These are phyloP conservation scores for Wasmannia auropunctata DNA, from an alignment of 1,140 invertebrate genomes.

Conservation along the genomic window DNA sequence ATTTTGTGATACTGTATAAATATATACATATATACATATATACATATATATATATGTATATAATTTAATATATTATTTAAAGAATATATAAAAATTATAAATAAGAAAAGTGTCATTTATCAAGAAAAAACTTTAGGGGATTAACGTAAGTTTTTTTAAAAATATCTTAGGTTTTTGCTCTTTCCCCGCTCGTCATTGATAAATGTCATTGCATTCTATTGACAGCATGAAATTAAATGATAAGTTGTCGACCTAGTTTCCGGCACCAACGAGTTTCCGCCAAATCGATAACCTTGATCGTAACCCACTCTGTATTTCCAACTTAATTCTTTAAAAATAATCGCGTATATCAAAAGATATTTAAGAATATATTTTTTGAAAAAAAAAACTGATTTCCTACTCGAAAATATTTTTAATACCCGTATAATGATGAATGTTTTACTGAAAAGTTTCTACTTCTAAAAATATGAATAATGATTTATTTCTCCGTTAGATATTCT, in stretches of 20 bases:
- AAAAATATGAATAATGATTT: neutral
- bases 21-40: neutral
- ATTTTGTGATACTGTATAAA: neutral
- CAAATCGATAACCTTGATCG: slow-evolving; percentile 65
- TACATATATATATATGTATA: neutral
- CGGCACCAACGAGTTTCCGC: slow-evolving; percentile 21
- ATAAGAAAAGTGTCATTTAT: neutral
- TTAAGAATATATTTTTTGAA: neutral
- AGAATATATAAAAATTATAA: neutral
- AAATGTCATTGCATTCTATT: slow-evolving; percentile 39
- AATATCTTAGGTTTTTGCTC: neutral
- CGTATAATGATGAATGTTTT: neutral
- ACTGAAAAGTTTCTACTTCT: neutral
- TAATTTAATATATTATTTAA: neutral
- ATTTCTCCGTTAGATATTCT: neutral
- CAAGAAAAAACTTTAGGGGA: neutral
- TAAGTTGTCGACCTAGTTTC: slow-evolving; percentile 55
- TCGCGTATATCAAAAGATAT: neutral
- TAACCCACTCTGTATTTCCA: slow-evolving; percentile 14
- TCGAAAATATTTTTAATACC: neutral
- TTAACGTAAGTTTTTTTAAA: neutral
- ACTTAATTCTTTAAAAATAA: neutral
- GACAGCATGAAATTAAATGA: slow-evolving; percentile 47
- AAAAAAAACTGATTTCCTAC: neutral
- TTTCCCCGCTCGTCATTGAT: neutral